Base-by-base conservation (phyloP, 37 sponge, comb jelly and placozoan genomes). In the Diacarnus erythraeanus region DNA sequence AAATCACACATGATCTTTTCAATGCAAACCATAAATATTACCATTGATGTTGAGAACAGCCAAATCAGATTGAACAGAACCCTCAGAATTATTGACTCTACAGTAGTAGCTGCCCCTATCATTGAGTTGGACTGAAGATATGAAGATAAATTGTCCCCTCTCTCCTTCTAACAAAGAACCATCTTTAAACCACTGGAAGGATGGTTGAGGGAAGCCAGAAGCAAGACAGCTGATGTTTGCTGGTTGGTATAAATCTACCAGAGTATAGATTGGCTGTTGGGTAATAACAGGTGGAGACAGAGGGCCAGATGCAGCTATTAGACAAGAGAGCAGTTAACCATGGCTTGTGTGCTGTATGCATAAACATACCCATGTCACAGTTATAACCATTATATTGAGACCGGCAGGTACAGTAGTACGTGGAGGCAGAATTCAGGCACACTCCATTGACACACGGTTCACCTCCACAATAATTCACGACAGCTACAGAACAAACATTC, bases 121-220 rank as follows among this genome's bases (percentile, higher is more conserved):
- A 31, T n/a, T 30, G 3, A 65, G 20, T 8, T 42, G 42, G 2
- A 30, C 42, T 44, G 23, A 66, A 1, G 42, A 31, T 10, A 58
- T 25, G 36, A 76, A 8, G 26, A 76, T 31, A 1, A 26, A 21
- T n/a, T 25, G 63, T 9, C 47, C 20, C 34, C 3, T 8, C 22
- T 36, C 12, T 12, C 21, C 23, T 15, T 15, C 47, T 8, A 76
- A 42, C 1, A 2, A 35, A 25, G 12, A 17, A 15, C 72, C 64
- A 47, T 86, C 86, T 64, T 86, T 86, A 65, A 54, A 86, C 86
- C 86, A 86, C 47, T 21, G 31, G 86, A 86, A 79, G 1, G 0
- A 1, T 3, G 86, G 86, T 25, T 71, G 54, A 5, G 86, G 86
- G 42, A n/a, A 54, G 41, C 86, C 86, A 8, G 37, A 34, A 40